These are phyloP conservation scores for Drosophila baimaii DNA, from an alignment of 1,140 invertebrate genomes.

Conservation along the genomic window DNA sequence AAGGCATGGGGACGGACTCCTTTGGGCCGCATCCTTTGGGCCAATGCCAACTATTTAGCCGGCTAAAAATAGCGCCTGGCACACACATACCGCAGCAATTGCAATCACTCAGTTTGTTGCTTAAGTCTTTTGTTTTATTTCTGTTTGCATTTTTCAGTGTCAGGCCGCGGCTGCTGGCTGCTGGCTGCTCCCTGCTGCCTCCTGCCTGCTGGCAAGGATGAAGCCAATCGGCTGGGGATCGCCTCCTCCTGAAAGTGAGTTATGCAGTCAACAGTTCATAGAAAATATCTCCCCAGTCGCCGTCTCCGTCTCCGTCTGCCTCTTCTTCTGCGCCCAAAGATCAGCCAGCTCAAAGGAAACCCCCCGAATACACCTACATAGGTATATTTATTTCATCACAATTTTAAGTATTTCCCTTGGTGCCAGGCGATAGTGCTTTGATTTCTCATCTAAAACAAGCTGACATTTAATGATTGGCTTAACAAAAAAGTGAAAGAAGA, in stretches of 20 bases:
- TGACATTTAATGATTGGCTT: conserved; percentile 11
- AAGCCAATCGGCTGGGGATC: conserved; percentile 65
- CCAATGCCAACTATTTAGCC: conserved; percentile 80
- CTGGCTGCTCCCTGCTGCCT: background rate
- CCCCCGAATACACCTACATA: conserved; percentile 29
- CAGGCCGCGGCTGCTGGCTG: conserved; percentile 35
- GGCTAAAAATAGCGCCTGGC: conserved; percentile 72
- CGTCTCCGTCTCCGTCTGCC: background rate
- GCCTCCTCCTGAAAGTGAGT: conserved; percentile 66
- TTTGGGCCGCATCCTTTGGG: conserved; percentile 73
- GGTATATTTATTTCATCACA: conserved; percentile 65
- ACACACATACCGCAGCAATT: conserved; percentile 70
- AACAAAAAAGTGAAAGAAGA: background rate
- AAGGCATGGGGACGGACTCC: conserved; percentile 32
- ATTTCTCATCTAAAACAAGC: conserved; percentile 14
- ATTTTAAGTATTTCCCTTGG: conserved; percentile 60
- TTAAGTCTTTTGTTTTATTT: conserved; percentile 83
- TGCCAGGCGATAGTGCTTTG: conserved; percentile 19
- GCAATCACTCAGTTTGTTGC: conserved; percentile 83
- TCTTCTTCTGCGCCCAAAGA: conserved; percentile 4
- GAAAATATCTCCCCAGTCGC: conserved; percentile 59
- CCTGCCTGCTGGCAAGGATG: conserved; percentile 19
- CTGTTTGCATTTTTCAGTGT: conserved; percentile 83
- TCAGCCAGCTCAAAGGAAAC: too few relatives aligned
- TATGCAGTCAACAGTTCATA: conserved; percentile 80